Evolutionary conservation across 2,113 vertebrate species (phyloP).

Genomic region (Brachyhypopomus occidentalis): DNA sequence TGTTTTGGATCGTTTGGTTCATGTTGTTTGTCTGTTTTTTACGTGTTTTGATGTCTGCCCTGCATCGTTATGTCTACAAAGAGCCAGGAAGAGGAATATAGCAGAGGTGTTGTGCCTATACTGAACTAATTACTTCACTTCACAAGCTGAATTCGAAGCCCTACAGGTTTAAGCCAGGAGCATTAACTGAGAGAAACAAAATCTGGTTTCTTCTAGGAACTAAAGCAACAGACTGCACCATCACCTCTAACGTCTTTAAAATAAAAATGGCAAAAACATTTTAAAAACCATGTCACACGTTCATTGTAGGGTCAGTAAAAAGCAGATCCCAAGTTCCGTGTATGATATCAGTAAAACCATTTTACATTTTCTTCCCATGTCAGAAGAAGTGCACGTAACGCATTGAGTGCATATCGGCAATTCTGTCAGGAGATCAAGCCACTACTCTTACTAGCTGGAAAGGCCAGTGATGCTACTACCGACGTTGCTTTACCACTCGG

Average conservation of each 20-base stretch:
- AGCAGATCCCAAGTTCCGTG: no score
- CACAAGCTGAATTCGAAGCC: no score
- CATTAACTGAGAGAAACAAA: no score
- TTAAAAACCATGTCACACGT: no score
- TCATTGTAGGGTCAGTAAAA: background rate
- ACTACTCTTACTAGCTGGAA: background rate
- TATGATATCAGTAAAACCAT: no score
- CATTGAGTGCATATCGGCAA: background rate
- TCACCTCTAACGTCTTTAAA: no score
- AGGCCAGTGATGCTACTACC: slow-evolving; percentile 29
- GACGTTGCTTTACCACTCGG: slow-evolving; percentile 53
- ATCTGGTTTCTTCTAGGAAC: no score
- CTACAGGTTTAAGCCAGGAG: no score
- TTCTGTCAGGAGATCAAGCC: slow-evolving; percentile 1
- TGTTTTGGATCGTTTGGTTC: background rate
- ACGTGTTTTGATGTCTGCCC: background rate
- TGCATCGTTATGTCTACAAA: slow-evolving; percentile 15
- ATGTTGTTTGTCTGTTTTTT: background rate
- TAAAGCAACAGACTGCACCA: no score
- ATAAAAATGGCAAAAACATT: no score
- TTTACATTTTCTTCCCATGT: no score
- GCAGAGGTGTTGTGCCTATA: background rate
- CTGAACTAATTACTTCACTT: no score
- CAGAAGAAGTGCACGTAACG: background rate
- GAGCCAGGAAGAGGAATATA: background rate